These are phyloP conservation scores for Alethe castanea DNA, from an alignment of 2,113 vertebrate genomes.

Conservation along the genomic window DNA sequence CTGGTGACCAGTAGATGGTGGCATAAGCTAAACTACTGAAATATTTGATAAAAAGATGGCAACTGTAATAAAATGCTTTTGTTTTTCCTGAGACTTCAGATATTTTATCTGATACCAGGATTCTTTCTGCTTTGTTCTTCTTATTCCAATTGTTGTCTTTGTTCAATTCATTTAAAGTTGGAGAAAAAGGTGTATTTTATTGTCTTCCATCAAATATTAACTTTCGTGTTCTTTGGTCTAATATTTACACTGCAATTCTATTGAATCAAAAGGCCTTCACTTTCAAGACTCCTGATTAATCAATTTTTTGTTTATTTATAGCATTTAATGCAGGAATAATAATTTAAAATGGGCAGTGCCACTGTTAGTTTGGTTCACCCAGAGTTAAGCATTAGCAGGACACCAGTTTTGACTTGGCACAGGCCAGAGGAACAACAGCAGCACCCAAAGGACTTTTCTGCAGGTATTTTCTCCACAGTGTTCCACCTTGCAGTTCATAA, in stretches of 20 bases:
- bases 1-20: constrained; percentile 67
- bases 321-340: neutral
- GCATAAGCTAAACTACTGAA: constrained; percentile 37
- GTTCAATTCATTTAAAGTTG: neutral
- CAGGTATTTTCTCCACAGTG: neutral
- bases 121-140: neutral
- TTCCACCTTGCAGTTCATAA: neutral
- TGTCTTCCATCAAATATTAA: neutral
- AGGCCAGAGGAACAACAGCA: neutral
- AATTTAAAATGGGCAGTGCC: neutral
- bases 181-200: neutral
- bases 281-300: neutral
- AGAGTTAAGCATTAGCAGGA: neutral
- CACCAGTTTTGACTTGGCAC: rapidly evolving
- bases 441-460: neutral
- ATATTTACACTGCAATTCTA: neutral
- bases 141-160: neutral
- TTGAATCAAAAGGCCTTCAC: neutral
- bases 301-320: neutral
- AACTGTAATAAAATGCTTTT: neutral
- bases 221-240: neutral
- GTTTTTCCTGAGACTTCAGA: neutral
- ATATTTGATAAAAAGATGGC: neutral
- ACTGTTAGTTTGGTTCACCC: neutral
- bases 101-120: neutral